These are phyloP conservation scores for Diadophis punctatus DNA, from an alignment of 2,113 vertebrate genomes.

Conservation along the genomic window DNA sequence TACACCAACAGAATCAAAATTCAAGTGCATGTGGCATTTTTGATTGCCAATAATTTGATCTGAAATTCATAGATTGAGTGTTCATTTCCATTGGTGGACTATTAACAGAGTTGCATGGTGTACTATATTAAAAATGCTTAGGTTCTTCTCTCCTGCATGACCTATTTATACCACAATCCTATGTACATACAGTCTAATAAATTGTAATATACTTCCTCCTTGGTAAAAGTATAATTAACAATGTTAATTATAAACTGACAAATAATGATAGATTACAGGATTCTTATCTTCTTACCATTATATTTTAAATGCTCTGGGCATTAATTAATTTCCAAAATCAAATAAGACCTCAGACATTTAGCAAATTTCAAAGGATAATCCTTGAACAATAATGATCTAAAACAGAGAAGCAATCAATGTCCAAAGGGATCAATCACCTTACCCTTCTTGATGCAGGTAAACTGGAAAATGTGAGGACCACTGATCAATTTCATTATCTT, in stretches of 20 bases:
- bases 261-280: not conserved
- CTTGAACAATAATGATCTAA: not conserved
- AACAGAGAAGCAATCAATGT: not conserved
- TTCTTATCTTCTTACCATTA: not conserved
- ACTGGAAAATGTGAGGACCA: not conserved
- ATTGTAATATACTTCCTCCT: not conserved
- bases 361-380: not conserved
- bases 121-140: not conserved
- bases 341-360: not conserved
- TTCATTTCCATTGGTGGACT: not conserved
- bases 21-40: not conserved
- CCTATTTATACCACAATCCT: not conserved
- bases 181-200: not conserved
- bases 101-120: not conserved
- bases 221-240: not conserved
- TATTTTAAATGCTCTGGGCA: not conserved
- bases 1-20: not conserved
- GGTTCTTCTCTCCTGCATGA: not conserved
- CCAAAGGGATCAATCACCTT: not conserved
- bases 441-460: not conserved
- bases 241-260: not conserved
- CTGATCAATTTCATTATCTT: not conserved
- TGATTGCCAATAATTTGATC: not conserved
- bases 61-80: not conserved
- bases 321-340: not conserved